Base-by-base conservation (phyloP, 2,113 vertebrate genomes). In the Acrocephalus arundinaceus region DNA sequence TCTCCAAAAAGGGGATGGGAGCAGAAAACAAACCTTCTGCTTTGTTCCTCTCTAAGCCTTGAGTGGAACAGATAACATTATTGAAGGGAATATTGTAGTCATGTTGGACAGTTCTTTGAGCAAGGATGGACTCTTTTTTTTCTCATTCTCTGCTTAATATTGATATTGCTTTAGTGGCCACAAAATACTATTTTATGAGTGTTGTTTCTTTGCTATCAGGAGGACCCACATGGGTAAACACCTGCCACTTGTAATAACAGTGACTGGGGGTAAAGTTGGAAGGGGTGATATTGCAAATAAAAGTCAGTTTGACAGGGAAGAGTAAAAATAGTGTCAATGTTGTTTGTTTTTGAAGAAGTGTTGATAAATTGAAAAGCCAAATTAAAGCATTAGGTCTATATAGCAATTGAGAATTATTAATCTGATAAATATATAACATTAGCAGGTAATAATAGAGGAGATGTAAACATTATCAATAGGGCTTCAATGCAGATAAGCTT, bases 391-490 rank as follows among this genome's bases (percentile, higher is more conserved):
- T n/a, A 17, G 21, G 22, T 45, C 11, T 78, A 1, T 6, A 2
- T 10, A 52, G 17, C 3, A 88, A 59, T 72, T 37, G 79, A 25
- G 41, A 58, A 68, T 33, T 46, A 31, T 18, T 59, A 24, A 55
- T 51, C 18, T 63, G 37, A 62, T 85, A 22, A 48, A 71, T 74
- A 25, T 27, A 1, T 6, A 37, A 15, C 12, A 16, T 33, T 27
- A 31, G 21, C 13, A 59, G 57, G 30, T 23, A 37, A 41, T 37
- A 43, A 54, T 2, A n/a, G 7, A 72, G 66, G 37, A 65, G 27
- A 16, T 46, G 12, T 13, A 23, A 45, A 13, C 1, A 2, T 27
- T 52, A 5, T 12, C 19, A 59, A 2, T 2, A 27, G 52, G n/a
- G 75, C 4, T 66, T 49, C 28, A 45, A n/a, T 15, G 46, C 19